Base-by-base conservation (phyloP, 2,797 vertebrate species). In the Malacoctenus gilli region DNA sequence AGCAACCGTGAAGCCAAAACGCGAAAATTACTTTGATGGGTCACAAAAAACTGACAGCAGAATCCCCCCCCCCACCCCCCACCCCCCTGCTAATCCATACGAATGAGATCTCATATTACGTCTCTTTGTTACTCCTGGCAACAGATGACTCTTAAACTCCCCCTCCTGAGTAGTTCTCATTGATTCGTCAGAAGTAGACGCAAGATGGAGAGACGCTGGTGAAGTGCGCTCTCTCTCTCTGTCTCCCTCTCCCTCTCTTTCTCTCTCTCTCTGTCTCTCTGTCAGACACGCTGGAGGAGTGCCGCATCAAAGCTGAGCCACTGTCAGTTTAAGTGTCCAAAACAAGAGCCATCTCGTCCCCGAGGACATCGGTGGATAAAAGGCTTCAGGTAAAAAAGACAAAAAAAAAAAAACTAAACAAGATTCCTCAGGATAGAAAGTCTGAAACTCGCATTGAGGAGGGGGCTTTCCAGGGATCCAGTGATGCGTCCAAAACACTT, bases 271-370 rank as follows among this genome's bases (percentile, higher is more conserved):
- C n/a, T n/a, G n/a, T n/a, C 54, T 48, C 16, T 3, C 19, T 5
- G 8, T 2, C 14, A 63, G 39, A 75, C 40, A 30, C 58, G 68
- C 58, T 57, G 15, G 14, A 18, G 22, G 39, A 71, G 31, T 62
- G 61, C 20, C 15, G 49, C 43, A 59, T 67, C 56, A 47, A 50
- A 59, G 52, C 28, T 21, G 8, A 38, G 23, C 28, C 51, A 40
- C 32, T 32, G 21, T 59, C 1, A 6, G 59, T 25, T 47, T 40
- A 25, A 64, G 44, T 22, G 46, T 68, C 42, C 46, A 46, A 57
- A 63, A 59, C 12, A 46, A 55, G 57, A 65, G n/a, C 8, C 44
- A 55, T 40, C 15, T 22, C 1, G 16, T 57, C 58, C 61, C 68
- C 0, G 14, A 59, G 37, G 61, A 63, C 8, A 49, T 18, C 2